Base-by-base conservation (phyloP, 2,113 vertebrate species). In the Canis aureus region DNA sequence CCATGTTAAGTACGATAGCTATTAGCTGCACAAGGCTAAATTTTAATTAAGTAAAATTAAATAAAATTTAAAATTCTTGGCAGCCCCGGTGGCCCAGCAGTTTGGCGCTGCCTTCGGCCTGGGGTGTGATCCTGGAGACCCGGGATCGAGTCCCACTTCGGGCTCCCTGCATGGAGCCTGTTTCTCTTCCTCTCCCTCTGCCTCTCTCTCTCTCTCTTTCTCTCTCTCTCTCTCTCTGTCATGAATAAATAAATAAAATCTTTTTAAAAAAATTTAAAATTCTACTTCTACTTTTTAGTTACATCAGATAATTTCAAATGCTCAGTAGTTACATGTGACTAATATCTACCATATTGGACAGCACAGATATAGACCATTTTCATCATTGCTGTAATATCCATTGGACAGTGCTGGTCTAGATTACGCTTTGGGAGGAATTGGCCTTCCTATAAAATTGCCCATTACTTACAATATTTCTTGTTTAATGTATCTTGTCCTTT, bases 41-140 rank as follows among this genome's bases (percentile, higher is more conserved):
- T 57, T 25, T 78, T 13, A 78, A n/a, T 78, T 38, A 62, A 80
- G 49, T 76, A 23, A 81, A 81, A 25, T 84, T 19, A 84, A 89
- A 59, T 78, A n/a, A 84, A 94, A 84, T 67, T 92, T 20, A 51
- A 90, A 43, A 90, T 78, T 76, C 35, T 93, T 43, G 43, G 43
- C 43, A 43, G 43, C 43, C 43, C 43, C 43, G 43, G 43, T 43
- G 43, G 5, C 43, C 43, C 43, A 43, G 43, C 43, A 43, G 6
- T 43, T 43, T 43, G 43, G 43, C 43, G 6, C 43, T 43, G 43
- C 43, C 43, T 7, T 43, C 43, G 7, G 43, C 43, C 43, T 43
- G 6, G 43, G 43, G 43, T 43, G 43, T 43, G 43, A 43, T 43
- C 7, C 43, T 43, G 43, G 43, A 43, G 43, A 43, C 43, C 43